phyloP scores from a whole-genome alignment of 2,888 invertebrate genomes.

The Bombylius discolor region DNA sequence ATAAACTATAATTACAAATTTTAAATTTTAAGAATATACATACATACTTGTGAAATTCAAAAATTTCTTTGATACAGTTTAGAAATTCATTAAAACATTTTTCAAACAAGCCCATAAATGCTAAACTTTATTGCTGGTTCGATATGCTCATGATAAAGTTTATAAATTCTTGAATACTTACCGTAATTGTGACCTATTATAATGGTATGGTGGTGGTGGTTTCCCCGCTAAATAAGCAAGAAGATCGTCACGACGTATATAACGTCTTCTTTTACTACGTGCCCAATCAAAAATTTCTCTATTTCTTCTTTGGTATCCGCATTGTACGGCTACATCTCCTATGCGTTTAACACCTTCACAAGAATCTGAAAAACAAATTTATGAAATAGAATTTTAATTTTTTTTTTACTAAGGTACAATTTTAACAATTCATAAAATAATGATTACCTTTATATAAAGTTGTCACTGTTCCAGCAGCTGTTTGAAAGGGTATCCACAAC shows the following conservation, averaged over 20 bases:
- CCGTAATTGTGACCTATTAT: constrained; percentile 18
- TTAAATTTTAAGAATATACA: background rate
- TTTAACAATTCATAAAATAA: background rate
- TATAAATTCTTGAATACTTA: background rate
- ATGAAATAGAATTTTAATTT: background rate
- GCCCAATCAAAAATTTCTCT: constrained; percentile 66
- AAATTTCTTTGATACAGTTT: too few species aligned
- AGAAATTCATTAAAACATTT: too few species aligned
- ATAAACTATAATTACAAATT: constrained; percentile 29
- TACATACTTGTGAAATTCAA: background rate
- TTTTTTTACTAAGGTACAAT: background rate
- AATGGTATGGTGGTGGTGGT: constrained; percentile 48
- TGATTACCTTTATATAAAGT: constrained; percentile 58
- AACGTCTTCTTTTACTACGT: constrained; percentile 51
- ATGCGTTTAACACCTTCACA: constrained; percentile 55
- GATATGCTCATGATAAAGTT: background rate
- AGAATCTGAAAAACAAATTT: constrained; percentile 42
- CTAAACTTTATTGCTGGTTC: too few species aligned
- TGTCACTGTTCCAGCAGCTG: constrained; percentile 64
- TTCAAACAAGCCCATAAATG: too few species aligned
- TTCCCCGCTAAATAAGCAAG: constrained; percentile 63
- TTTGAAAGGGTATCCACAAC: constrained; percentile 65
- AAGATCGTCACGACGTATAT: constrained; percentile 62
- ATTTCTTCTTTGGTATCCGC: constrained; percentile 59
- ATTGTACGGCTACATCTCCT: constrained; percentile 55